Base-by-base conservation (phyloP, 1,140 invertebrate species). In the Batillaria attramentaria region DNA sequence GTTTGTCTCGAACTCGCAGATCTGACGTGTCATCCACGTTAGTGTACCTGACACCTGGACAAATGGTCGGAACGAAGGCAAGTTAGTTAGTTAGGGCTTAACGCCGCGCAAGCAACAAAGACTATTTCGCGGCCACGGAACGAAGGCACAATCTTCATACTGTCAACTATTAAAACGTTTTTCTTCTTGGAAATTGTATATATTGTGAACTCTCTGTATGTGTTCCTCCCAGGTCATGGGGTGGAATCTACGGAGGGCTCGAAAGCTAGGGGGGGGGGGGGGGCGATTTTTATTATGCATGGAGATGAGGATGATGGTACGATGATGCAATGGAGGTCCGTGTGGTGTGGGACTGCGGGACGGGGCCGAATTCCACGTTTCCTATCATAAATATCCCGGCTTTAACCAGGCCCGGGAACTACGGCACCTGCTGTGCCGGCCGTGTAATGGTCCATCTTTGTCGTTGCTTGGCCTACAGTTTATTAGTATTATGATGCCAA, bases 1-100 rank as follows among this genome's bases (percentile, higher is more conserved):
- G 88, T 98, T 98, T 0, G 96, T 98, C 92, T 99, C 97, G n/a
- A 99, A 95, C 85, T 98, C 97, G 4, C 96, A 96, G 0, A 96
- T 96, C 96, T 98, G 98, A 78, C 97, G 92, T 5, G 99, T 97
- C 68, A 98, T 77, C 96, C 96, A 98, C 88, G 98, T 98, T 16
- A 98, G 91, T 0, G 95, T 96, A 93, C 96, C 95, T 0, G 97
- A 98, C 62, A 98, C 90, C 86, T 87, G 68, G 8, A 13, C 1
- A 35, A 28, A 69, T 24, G 42, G n/a, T n/a, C n/a, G n/a, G n/a
- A n/a, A n/a, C n/a, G n/a, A n/a, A n/a, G n/a, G n/a, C n/a, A n/a
- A n/a, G n/a, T n/a, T n/a, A n/a, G n/a, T n/a, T n/a, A n/a, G n/a
- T n/a, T n/a, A n/a, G n/a, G n/a, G n/a, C n/a, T n/a, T n/a, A n/a